Evolutionary conservation across 37 sponge, comb jelly and placozoan species (phyloP).

Genomic region (Amphimedon queenslandica): DNA sequence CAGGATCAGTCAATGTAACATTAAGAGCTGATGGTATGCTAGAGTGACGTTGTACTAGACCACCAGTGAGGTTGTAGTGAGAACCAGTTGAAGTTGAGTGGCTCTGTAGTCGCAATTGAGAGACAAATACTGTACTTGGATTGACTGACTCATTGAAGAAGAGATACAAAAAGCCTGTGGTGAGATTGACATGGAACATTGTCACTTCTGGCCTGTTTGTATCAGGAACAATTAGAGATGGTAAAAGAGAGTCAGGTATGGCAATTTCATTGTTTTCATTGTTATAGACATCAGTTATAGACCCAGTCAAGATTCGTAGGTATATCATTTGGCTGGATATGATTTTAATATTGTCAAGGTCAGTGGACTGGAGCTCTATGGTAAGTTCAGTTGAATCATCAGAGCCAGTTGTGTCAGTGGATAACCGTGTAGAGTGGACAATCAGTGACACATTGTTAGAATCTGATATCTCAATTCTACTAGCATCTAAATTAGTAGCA

Average conservation of each 20-base stretch:
- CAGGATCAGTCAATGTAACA: conserved; percentile 47
- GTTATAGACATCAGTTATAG: conserved; percentile 53
- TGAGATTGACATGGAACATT: conserved; percentile 67
- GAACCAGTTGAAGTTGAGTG: background rate
- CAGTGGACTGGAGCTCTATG: conserved; percentile 19
- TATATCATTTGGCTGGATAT: conserved; percentile 28
- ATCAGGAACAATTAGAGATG: conserved; percentile 35
- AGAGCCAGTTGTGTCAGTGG: conserved; percentile 1
- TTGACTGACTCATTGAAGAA: conserved; percentile 71
- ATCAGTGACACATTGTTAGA: conserved; percentile 5
- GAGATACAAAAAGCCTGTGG: conserved; percentile 54
- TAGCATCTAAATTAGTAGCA: conserved; percentile 1
- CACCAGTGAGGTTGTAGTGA: conserved; percentile 45
- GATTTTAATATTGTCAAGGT: conserved; percentile 35
- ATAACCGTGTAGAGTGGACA: conserved; percentile 1
- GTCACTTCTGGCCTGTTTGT: conserved; percentile 46
- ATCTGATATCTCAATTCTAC: conserved; percentile 24
- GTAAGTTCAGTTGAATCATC: conserved; percentile 19
- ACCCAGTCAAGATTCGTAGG: conserved; percentile 25
- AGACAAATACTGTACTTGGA: conserved; percentile 21
- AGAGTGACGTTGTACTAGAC: conserved; percentile 39
- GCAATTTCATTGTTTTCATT: conserved; percentile 22
- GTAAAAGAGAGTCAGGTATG: conserved; percentile 10
- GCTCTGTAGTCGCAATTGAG: conserved; percentile 52
- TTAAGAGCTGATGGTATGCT: conserved; percentile 43